phyloP scores from a whole-genome alignment of 1,140 invertebrate genomes.

The Drosophila murphyi region DNA sequence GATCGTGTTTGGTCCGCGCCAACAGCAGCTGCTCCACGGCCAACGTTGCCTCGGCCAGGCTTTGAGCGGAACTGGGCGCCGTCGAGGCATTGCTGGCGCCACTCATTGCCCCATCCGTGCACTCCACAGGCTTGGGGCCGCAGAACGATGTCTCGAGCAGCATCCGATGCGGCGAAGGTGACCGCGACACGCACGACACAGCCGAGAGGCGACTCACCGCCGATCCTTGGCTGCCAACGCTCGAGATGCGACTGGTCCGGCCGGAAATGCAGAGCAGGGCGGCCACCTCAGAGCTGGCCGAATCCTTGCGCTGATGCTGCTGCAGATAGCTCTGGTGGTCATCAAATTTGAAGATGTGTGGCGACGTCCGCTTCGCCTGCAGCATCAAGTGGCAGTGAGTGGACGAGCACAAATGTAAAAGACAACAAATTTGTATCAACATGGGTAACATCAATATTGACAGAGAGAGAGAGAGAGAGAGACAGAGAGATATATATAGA shows the following conservation, averaged over 20 bases:
- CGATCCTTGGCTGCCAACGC: constrained; percentile 89
- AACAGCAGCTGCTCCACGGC: constrained; percentile 88
- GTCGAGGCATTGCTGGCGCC: constrained; percentile 58
- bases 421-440: not conserved
- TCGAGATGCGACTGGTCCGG: constrained; percentile 91
- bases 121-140: constrained; percentile 90
- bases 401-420: not conserved
- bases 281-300: constrained; percentile 87
- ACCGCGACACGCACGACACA: constrained; percentile 89
- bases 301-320: constrained; percentile 90
- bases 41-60: constrained; percentile 86
- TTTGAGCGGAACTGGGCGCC: constrained; percentile 57
- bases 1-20: constrained; percentile 86
- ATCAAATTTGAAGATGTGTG: constrained; percentile 86
- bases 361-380: constrained; percentile 83
- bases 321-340: constrained; percentile 86
- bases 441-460: not conserved
- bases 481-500: not conserved
- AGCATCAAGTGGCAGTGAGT: not conserved
- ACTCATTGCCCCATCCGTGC: constrained; percentile 58
- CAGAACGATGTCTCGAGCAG: constrained; percentile 95
- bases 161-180: constrained; percentile 94
- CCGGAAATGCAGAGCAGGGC: constrained; percentile 92
- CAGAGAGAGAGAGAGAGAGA: not conserved
- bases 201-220: constrained; percentile 89